A percentile compares a stretch with the other conserved stretches of the same genome.
Conservation (phyloP, 2,113 vertebrate genomes). For the Chunga burmeisteri region DNA sequence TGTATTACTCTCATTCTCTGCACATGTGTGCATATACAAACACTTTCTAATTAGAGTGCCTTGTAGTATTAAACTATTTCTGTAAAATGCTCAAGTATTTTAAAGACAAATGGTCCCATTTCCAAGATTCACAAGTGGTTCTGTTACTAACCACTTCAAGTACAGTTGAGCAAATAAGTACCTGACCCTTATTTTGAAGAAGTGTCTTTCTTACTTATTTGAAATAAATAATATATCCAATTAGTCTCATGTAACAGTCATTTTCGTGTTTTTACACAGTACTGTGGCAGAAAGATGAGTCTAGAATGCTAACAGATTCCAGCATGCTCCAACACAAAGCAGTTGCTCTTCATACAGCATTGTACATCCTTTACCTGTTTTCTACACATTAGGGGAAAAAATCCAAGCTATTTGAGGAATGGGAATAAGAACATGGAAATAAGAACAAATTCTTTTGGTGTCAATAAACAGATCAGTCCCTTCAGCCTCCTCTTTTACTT, state of each 20-base stretch:
- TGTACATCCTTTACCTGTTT: slow-evolving; percentile 8
- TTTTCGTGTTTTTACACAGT: neutral
- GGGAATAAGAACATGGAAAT: neutral
- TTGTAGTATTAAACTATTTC: neutral
- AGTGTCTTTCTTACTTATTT: neutral
- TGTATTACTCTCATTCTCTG: neutral
- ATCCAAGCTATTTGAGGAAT: neutral
- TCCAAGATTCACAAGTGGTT: neutral
- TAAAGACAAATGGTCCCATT: neutral
- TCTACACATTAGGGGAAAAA: slow-evolving; percentile 43
- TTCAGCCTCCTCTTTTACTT: neutral
- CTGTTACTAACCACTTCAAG: neutral
- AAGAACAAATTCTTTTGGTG: slow-evolving; percentile 11
- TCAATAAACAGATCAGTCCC: neutral
- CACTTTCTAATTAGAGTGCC: neutral
- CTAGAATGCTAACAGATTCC: neutral
- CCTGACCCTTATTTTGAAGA: neutral
- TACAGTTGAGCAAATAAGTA: neutral
- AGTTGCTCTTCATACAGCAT: neutral
- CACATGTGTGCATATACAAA: too few relatives aligned
- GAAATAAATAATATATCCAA: neutral
- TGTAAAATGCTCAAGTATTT: neutral
- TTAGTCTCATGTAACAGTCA: neutral
- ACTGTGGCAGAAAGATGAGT: neutral
- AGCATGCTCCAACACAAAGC: neutral